A percentile compares a stretch with the other conserved stretches of the same genome.
These are phyloP conservation scores for Drosophila serrata DNA, from an alignment of 1,140 invertebrate genomes.

Conservation along the genomic window DNA sequence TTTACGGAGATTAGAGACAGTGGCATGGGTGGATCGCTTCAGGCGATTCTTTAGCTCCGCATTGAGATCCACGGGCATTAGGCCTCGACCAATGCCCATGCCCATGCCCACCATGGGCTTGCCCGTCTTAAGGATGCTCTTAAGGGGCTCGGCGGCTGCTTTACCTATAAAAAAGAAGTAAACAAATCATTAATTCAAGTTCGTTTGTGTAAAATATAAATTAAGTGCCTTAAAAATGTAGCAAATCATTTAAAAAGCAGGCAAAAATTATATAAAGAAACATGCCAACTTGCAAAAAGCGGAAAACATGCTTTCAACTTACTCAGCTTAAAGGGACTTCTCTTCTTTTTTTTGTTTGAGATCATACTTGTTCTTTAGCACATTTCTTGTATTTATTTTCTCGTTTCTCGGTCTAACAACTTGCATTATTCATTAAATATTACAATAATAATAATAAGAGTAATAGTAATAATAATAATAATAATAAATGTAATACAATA, in stretches of 20 bases:
- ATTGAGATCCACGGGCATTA: slow-evolving; percentile 83
- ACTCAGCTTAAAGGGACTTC: slow-evolving; percentile 10
- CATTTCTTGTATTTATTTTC: slow-evolving; percentile 69
- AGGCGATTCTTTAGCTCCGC: slow-evolving; percentile 82
- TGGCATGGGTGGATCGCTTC: slow-evolving; percentile 78
- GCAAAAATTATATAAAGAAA: slow-evolving; percentile 14
- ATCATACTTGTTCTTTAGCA: slow-evolving; percentile 37
- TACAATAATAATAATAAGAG: slow-evolving; percentile 64
- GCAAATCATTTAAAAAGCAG: slow-evolving; percentile 31
- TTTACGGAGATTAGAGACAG: slow-evolving; percentile 79
- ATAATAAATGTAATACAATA: slow-evolving; percentile 59
- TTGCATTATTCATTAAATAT: slow-evolving; percentile 62
- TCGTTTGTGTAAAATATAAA: background rate
- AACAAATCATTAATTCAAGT: background rate
- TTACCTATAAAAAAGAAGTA: slow-evolving; percentile 29
- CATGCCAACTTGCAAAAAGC: background rate
- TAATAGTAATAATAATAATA: slow-evolving; percentile 42
- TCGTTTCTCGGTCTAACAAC: slow-evolving; percentile 67
- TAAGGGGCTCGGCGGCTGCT: slow-evolving; percentile 43
- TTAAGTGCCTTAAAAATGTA: background rate
- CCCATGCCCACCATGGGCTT: slow-evolving; percentile 30
- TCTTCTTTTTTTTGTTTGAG: background rate
- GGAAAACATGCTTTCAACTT: slow-evolving; percentile 43
- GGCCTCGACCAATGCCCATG: slow-evolving; percentile 59
- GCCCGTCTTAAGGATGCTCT: slow-evolving; percentile 86